These are phyloP conservation scores for Philhelius pedissequus DNA, from an alignment of 2,888 invertebrate species.

Conservation along the genomic window DNA sequence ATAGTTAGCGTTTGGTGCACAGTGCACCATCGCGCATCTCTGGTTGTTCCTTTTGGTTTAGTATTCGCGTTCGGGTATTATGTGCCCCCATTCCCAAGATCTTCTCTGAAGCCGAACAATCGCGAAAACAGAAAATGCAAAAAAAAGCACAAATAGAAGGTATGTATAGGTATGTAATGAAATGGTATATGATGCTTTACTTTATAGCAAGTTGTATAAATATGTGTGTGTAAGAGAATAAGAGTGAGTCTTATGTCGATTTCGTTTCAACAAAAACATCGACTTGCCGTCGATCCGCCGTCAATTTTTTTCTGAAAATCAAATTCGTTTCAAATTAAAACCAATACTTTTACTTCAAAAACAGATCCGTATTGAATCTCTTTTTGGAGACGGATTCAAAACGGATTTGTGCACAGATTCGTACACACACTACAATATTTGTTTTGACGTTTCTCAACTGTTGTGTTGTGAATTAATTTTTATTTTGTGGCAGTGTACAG, in stretches of 20 bases:
- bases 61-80: conserved; percentile 50
- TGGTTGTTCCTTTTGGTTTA: conserved; percentile 2
- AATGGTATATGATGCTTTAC: neutral
- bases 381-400: no score
- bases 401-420: no score
- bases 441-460: no score
- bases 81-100: conserved; percentile 69
- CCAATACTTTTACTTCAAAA: no score
- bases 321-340: no score
- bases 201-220: conserved; percentile 1
- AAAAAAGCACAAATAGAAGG: conserved; percentile 11
- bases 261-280: no score
- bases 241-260: conserved; percentile 25
- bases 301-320: no score
- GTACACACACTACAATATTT: no score
- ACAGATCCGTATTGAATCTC: no score
- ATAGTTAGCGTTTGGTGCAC: neutral
- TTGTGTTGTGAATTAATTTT: no score
- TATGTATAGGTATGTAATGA: neutral
- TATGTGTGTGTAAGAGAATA: conserved; percentile 1
- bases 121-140: conserved; percentile 46
- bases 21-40: conserved; percentile 22
- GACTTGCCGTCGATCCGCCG: no score
- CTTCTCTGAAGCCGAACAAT: conserved; percentile 64
- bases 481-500: no score